phyloP scores from a whole-genome alignment of 2,888 invertebrate genomes.

The Pyrochroa serraticornis region DNA sequence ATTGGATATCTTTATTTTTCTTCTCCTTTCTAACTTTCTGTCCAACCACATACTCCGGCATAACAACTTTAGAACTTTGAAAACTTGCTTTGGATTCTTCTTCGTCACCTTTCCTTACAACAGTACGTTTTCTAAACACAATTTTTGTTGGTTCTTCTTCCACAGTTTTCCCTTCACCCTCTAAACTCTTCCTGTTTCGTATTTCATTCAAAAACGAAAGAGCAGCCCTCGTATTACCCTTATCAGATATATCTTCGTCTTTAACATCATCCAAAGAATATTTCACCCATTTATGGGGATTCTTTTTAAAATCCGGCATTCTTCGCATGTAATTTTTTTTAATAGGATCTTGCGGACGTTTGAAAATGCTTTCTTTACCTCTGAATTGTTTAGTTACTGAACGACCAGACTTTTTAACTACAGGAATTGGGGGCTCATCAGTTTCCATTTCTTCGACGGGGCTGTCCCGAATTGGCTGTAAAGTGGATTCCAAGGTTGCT shows the following conservation, averaged over 20 bases:
- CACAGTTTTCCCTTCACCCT: constrained; percentile 30
- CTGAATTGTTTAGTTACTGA: constrained; percentile 67
- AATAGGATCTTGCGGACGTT: constrained; percentile 71
- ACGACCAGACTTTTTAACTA: constrained; percentile 50
- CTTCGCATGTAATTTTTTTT: constrained; percentile 55
- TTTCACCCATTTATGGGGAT: constrained; percentile 83
- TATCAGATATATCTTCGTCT: constrained; percentile 77
- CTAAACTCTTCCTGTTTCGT: constrained; percentile 60
- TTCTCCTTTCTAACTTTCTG: constrained; percentile 63
- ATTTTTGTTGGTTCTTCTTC: constrained; percentile 48
- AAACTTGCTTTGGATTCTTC: constrained; percentile 61
- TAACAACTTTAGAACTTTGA: constrained; percentile 72
- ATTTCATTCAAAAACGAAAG: constrained; percentile 75
- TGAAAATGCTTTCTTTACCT: constrained; percentile 80
- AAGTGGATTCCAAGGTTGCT: constrained; percentile 63
- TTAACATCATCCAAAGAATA: constrained; percentile 81
- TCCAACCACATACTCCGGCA: constrained; percentile 86
- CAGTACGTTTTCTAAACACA: constrained; percentile 44
- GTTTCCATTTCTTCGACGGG: constrained; percentile 37
- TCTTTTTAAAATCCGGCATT: constrained; percentile 66
- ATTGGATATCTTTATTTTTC: constrained; percentile 37
- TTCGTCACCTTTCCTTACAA: constrained; percentile 25
- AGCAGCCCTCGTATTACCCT: constrained; percentile 78
- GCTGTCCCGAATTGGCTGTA: constrained; percentile 52
- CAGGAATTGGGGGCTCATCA: constrained; percentile 35